Conservation (phyloP, 2,888 invertebrate species). For the Metalampra italica region DNA sequence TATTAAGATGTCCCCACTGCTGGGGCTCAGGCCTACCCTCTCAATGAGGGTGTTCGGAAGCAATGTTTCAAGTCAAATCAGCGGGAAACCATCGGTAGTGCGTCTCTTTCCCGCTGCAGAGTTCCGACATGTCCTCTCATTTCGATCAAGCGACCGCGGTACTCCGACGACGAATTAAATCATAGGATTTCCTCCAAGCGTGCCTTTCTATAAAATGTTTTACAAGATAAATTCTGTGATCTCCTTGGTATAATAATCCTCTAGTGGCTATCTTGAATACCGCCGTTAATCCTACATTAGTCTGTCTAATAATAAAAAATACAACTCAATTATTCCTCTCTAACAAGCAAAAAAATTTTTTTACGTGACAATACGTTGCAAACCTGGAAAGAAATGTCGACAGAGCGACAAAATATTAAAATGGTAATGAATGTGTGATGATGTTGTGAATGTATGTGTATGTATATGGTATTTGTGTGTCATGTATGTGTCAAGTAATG, state of each 20-base stretch:
- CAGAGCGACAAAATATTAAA: constrained; percentile 39
- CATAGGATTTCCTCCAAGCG: constrained; percentile 75
- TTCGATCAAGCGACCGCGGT: constrained; percentile 52
- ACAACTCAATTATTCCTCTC: constrained; percentile 43
- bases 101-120: too few species aligned
- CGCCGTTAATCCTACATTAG: constrained; percentile 46
- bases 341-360: constrained; percentile 27
- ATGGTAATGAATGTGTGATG: constrained; percentile 17
- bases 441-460: constrained; percentile 15
- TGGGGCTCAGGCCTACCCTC: too few species aligned
- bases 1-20: too few species aligned
- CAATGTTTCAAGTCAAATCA: too few species aligned
- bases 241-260: constrained; percentile 23
- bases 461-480: constrained; percentile 14
- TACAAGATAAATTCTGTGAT: constrained; percentile 63
- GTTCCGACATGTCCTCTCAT: constrained; percentile 38
- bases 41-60: too few species aligned
- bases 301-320: constrained; percentile 40
- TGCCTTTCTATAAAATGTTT: constrained; percentile 77
- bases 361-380: constrained; percentile 26
- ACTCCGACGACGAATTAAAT: constrained; percentile 70
- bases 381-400: constrained; percentile 54
- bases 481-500: constrained; percentile 15
- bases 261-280: constrained; percentile 37
- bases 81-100: too few species aligned